Conservation (phyloP, 2,113 vertebrate genomes). For the Pterocles gutturalis region DNA sequence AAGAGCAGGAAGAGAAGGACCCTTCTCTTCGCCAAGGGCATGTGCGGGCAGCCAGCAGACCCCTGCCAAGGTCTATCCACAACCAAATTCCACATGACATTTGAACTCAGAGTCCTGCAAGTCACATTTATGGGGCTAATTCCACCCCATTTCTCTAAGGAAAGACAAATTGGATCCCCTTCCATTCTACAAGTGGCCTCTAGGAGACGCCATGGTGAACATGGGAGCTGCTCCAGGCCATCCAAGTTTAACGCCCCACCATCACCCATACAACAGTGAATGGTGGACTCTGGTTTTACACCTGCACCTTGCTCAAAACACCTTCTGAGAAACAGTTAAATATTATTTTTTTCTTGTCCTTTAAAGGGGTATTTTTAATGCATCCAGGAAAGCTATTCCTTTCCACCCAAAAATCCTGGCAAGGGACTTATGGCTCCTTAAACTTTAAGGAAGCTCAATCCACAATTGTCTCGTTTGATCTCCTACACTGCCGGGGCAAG, state of each 20-base stretch:
- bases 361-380: background rate
- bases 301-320: background rate
- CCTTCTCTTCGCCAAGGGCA: background rate
- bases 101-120: background rate
- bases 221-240: background rate
- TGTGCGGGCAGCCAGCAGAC: background rate
- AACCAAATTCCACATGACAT: background rate
- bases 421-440: background rate
- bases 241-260: background rate
- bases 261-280: background rate
- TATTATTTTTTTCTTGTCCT: background rate
- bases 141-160: background rate
- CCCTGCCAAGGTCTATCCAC: background rate
- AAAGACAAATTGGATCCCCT: background rate
- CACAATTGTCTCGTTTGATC: background rate
- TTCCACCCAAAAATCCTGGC: background rate
- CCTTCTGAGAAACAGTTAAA: background rate
- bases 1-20: background rate
- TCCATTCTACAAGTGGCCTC: background rate
- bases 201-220: background rate
- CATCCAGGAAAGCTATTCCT: background rate
- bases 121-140: background rate
- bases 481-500: background rate
- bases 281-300: background rate
- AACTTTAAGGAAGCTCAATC: background rate